These are phyloP conservation scores for Drosophila nebulosa DNA, from an alignment of 1,140 invertebrate genomes.

Conservation along the genomic window DNA sequence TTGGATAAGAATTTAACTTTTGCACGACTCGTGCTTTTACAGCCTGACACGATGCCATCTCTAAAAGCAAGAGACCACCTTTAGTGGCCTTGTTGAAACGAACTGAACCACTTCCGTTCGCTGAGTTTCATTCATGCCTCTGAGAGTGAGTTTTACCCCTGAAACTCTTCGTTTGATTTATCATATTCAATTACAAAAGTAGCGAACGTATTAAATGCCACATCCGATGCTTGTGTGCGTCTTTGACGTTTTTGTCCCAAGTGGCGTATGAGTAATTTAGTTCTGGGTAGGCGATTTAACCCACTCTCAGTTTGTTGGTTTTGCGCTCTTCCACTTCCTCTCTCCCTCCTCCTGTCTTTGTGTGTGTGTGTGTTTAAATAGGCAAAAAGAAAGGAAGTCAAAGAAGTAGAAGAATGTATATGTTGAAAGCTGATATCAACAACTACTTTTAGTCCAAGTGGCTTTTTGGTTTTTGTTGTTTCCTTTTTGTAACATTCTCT, in stretches of 20 bases:
- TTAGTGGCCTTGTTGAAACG: neutral
- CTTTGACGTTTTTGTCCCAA: conserved; percentile 15
- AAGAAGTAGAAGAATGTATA: neutral
- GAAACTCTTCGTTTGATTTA: conserved; percentile 67
- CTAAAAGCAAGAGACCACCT: neutral
- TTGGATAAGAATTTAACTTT: too few species aligned
- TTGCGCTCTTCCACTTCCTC: conserved; percentile 13
- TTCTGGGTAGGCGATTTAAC: conserved; percentile 12
- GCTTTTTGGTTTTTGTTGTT: neutral
- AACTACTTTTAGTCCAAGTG: conserved; percentile 54
- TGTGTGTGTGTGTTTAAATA: conserved; percentile 52
- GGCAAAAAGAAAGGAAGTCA: conserved; percentile 10
- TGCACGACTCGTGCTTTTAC: neutral
- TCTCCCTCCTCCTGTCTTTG: conserved; percentile 10
- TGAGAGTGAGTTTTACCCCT: neutral
- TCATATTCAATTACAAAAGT: conserved; percentile 80
- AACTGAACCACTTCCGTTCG: conserved; percentile 48
- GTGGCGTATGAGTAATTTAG: conserved; percentile 69
- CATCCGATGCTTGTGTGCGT: conserved; percentile 30
- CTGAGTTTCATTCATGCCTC: conserved; percentile 14
- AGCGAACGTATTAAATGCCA: conserved; percentile 71
- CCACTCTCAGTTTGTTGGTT: neutral
- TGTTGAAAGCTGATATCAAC: conserved; percentile 71
- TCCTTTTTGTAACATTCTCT: neutral
- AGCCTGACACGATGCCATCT: neutral